Base-by-base conservation (phyloP, 1,140 invertebrate genomes). In the Phthorimaea operculella region DNA sequence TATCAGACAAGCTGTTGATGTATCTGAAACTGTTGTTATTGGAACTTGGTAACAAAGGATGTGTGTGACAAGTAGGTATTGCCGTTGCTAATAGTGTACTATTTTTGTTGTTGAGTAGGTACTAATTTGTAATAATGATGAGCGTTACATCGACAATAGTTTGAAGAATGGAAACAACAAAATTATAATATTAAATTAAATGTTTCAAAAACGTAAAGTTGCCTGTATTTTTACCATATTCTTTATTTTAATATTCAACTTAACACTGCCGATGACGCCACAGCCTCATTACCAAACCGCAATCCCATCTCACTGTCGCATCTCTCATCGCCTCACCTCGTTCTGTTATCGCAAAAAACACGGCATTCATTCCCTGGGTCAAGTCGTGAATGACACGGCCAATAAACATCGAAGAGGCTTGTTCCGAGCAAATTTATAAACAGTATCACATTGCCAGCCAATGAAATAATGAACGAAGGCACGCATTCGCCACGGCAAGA, bases 351-450 rank as follows among this genome's bases (percentile, higher is more conserved):
- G 36, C n/a, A 39, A 39, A 62, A 62, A 55, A 62, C 51, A 51
- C 45, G 51, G 51, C 52, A 45, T 60, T 62, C 53, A 57, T 58
- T 39, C 51, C 14, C 47, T 28, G 51, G 62, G 62, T 64, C 61
- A 62, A 52, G 54, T 64, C 64, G 62, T 64, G 62, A 61, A 58
- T 58, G 58, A 62, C 60, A 54, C 55, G 56, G 28, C 54, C 62
- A 71, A 68, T 73, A 73, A 73, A 64, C 60, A 62, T 55, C 57
- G 52, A 52, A 15, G 52, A 61, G 58, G 50, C 59, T 60, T 63
- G 68, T 71, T 64, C 55, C 55, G 15, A 59, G 63, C 47, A 65
- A 67, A 70, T 70, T 70, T 73, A 73, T 70, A 63, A 64, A 58
- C 62, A 66, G 64, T 61, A 69, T 70, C 62, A 64, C 62, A 64